phyloP scores from a whole-genome alignment of 2,797 vertebrate genomes.

The Sebastes diaconus region DNA sequence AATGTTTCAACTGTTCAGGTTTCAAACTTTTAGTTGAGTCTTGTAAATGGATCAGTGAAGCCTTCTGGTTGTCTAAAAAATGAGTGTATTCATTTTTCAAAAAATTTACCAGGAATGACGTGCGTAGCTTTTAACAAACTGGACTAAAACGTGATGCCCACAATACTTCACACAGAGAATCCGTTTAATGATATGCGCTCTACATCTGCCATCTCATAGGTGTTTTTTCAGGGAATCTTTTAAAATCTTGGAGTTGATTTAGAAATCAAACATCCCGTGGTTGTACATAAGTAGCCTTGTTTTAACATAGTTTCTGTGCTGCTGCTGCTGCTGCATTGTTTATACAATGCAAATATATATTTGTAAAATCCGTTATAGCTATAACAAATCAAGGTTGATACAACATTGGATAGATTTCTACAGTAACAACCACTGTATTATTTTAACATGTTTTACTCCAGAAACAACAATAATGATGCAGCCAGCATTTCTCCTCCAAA shows the following conservation, averaged over 20 bases:
- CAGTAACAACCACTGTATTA: not conserved
- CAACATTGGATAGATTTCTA: not conserved
- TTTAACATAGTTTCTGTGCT: not conserved
- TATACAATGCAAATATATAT: not conserved
- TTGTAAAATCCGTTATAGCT: conserved; percentile 2
- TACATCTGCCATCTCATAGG: not conserved
- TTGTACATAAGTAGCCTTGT: not conserved
- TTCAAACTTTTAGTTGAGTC: conserved; percentile 27
- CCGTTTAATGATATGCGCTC: not conserved
- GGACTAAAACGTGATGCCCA: conserved; percentile 38
- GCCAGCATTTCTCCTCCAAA: conserved; percentile 19
- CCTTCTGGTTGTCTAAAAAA: conserved; percentile 16
- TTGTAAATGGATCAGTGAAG: conserved; percentile 12
- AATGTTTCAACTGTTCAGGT: conserved; percentile 34
- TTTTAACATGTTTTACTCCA: not conserved
- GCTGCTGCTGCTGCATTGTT: conserved; percentile 12
- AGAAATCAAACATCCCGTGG: conserved; percentile 7
- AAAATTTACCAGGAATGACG: conserved; percentile 8
- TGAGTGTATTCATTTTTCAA: not conserved
- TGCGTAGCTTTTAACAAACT: not conserved
- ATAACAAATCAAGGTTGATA: not conserved
- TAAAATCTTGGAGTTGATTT: not conserved
- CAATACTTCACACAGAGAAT: conserved; percentile 16
- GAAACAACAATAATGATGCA: not conserved
- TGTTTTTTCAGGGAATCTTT: conserved; percentile 14